Base-by-base conservation (phyloP, 2,113 vertebrate species). In the Physeter macrocephalus region DNA sequence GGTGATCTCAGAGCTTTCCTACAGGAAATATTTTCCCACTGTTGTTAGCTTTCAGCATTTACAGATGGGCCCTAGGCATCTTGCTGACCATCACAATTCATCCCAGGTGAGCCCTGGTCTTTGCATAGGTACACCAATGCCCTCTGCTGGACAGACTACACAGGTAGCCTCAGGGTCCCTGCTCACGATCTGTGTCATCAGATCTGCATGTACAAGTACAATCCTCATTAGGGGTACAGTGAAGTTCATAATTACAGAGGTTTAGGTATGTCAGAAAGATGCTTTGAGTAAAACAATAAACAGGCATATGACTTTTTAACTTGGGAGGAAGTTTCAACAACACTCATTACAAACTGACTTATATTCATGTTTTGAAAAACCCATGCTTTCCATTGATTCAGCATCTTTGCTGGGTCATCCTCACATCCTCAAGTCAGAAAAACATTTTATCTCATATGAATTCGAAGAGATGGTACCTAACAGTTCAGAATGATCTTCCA, bases 131-230 rank as follows among this genome's bases (percentile, higher is more conserved):
- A 41, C 66, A 27, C 46, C 49, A 31, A 1, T 41, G 80, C 96
- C 97, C 97, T 96, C 97, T 98, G 86, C 95, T 96, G 97, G 93
- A 64, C 6, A 67, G 13, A 82, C 15, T 39, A 3, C 1, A 8
- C 72, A 71, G 43, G 14, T 3, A 23, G 36, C 54, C 69, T 85
- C 81, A 36, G 39, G 36, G 46, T 72, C 46, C 41, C 36, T 72
- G 43, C 67, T 21, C 27, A 31, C 41, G 20, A 34, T 77, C 46
- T 14, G 2, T 3, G 4, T 41, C 23, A 12, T 46, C 23, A 78
- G 49, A 72, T 14, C 12, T 52, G 15, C n/a, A 72, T 0, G 72
- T 23, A 59, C 5, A 6, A 1, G 12, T 46, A 17, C 15, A 21
- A 12, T 23, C 46, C 41, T 91, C 54, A 36, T 34, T 61, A 57